These are phyloP conservation scores for Melanotaenia boesemani DNA, from an alignment of 2,797 vertebrate species.

Conservation along the genomic window DNA sequence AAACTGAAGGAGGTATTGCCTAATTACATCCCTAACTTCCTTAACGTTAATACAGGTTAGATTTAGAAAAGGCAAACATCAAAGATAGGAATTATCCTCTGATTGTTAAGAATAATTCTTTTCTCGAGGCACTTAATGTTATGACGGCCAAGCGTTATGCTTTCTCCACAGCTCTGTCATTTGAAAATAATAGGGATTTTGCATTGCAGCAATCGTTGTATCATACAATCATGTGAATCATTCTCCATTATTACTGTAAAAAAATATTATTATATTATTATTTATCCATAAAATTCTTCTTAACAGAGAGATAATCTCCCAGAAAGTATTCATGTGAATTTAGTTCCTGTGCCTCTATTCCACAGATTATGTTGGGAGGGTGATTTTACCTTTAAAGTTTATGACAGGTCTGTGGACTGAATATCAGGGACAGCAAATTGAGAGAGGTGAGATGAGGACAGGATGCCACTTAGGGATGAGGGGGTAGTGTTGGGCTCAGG, in stretches of 20 bases:
- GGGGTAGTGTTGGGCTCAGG: constrained; percentile 30
- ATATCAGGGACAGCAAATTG: constrained; percentile 18
- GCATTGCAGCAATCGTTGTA: neutral
- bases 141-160: neutral
- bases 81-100: constrained; percentile 15
- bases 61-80: constrained; percentile 26
- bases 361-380: neutral
- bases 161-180: constrained; percentile 33
- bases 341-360: constrained; percentile 3
- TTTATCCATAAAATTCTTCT: constrained; percentile 13
- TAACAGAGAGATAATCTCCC: neutral
- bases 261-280: neutral
- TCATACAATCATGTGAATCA: constrained; percentile 1
- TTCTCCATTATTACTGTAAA: neutral
- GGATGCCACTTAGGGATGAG: constrained; percentile 18
- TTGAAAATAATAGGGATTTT: constrained; percentile 1
- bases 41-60: constrained; percentile 66
- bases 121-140: constrained; percentile 11
- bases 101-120: neutral
- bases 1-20: constrained; percentile 10
- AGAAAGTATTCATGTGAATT: constrained; percentile 5
- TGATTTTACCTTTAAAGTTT: constrained; percentile 18
- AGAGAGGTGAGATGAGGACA: constrained; percentile 34
- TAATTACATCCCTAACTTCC: constrained; percentile 10
- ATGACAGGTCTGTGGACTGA: constrained; percentile 28